Percentiles rank a stretch among this genome's conserved stretches.
Conservation (phyloP, 2,888 invertebrate species). For the Baccha elongata region DNA sequence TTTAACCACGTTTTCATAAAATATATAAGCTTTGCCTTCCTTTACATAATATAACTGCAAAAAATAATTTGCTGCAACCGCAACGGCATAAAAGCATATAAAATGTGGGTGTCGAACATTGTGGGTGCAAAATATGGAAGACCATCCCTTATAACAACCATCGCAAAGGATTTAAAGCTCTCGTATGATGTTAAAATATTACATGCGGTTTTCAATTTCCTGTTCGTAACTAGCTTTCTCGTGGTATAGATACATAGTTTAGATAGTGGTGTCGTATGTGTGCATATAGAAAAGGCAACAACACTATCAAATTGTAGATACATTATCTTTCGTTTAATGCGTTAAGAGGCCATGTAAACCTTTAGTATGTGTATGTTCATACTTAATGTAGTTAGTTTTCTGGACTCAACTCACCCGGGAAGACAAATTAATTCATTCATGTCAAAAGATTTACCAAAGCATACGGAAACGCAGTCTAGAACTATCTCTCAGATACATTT, state of each 20-base stretch:
- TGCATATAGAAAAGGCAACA: neutral
- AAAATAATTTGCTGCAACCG: slow-evolving; percentile 62
- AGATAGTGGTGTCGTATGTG: neutral
- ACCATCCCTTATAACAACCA: slow-evolving; percentile 12
- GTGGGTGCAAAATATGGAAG: neutral
- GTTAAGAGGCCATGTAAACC: slow-evolving; percentile 48
- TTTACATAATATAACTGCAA: neutral
- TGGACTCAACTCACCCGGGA: neutral
- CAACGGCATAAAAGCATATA: slow-evolving; percentile 49
- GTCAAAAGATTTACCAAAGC: slow-evolving; percentile 56
- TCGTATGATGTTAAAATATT: slow-evolving; percentile 51
- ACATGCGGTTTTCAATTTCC: slow-evolving; percentile 73
- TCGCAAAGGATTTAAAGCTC: slow-evolving; percentile 2
- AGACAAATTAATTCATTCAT: slow-evolving; percentile 62
- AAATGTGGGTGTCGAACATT: slow-evolving; percentile 4
- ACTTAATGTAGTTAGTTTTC: slow-evolving; percentile 40
- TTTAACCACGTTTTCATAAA: slow-evolving; percentile 41
- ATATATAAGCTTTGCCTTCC: neutral
- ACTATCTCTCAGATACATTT: slow-evolving; percentile 29
- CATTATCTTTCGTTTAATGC: slow-evolving; percentile 52
- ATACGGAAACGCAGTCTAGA: slow-evolving; percentile 4
- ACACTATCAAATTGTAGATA: slow-evolving; percentile 8
- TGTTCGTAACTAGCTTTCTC: slow-evolving; percentile 58
- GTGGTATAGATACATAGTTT: slow-evolving; percentile 15
- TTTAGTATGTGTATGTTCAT: slow-evolving; percentile 25